These are phyloP conservation scores for Epinephelus cyanopodus DNA, from an alignment of 2,113 vertebrate species.

Conservation along the genomic window DNA sequence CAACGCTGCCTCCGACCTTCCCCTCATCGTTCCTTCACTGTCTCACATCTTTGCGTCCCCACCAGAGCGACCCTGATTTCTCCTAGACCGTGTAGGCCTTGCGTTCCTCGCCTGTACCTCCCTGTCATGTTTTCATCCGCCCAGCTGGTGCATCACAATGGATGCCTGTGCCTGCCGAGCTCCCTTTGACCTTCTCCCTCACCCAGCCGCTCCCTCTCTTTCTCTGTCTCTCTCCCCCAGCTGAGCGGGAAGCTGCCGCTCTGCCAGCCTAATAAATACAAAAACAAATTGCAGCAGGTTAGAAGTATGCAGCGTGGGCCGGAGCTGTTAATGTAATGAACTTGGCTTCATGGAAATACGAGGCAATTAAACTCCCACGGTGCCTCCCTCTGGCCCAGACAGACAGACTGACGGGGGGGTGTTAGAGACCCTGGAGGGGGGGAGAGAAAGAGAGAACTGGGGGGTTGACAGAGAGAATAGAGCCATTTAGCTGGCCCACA, in stretches of 20 bases:
- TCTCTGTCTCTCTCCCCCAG: slow-evolving; percentile 17
- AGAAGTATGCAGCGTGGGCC: slow-evolving; percentile 84
- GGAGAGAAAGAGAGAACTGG: slow-evolving; percentile 22
- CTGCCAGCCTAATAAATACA: slow-evolving; percentile 78
- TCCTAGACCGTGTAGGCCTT: slow-evolving; percentile 31
- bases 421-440: slow-evolving; percentile 25
- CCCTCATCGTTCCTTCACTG: slow-evolving; percentile 4
- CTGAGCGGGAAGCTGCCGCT: slow-evolving; percentile 62
- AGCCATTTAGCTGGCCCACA: slow-evolving; percentile 76
- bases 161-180: slow-evolving; percentile 62
- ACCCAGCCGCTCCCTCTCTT: slow-evolving; percentile 18
- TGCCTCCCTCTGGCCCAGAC: slow-evolving; percentile 76
- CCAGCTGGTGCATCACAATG: slow-evolving; percentile 73
- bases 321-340: slow-evolving; percentile 83
- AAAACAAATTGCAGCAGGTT: slow-evolving; percentile 86
- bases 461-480: slow-evolving; percentile 70
- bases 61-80: slow-evolving; percentile 56
- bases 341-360: slow-evolving; percentile 81
- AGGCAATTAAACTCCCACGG: slow-evolving; percentile 87
- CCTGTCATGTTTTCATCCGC: slow-evolving; percentile 63
- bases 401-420: slow-evolving; percentile 44
- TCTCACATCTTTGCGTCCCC: slow-evolving; percentile 39
- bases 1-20: slow-evolving; percentile 44
- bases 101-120: slow-evolving; percentile 36
- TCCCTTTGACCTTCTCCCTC: slow-evolving; percentile 77